These are phyloP conservation scores for Thalassoma bifasciatum DNA, from an alignment of 2,113 vertebrate species.

Conservation along the genomic window DNA sequence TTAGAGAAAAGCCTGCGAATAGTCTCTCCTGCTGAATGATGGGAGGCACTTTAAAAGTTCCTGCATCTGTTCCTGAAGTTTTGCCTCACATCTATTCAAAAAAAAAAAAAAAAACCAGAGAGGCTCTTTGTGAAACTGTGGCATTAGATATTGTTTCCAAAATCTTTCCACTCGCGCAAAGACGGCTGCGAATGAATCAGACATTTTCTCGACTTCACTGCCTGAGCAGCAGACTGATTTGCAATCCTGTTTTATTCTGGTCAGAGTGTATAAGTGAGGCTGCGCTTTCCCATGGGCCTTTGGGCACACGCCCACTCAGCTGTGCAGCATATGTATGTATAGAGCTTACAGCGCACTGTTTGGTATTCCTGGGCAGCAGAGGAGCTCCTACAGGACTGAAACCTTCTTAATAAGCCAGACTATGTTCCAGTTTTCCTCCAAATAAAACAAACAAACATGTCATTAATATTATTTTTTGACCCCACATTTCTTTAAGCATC, in stretches of 20 bases:
- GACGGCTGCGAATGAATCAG: slow-evolving; percentile 42
- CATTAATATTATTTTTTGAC: slow-evolving; percentile 5
- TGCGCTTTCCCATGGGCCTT: slow-evolving; percentile 48
- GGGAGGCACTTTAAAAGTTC: slow-evolving; percentile 25
- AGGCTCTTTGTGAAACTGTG: slow-evolving; percentile 10
- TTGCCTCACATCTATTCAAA: slow-evolving; percentile 14
- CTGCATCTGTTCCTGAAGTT: slow-evolving; percentile 8
- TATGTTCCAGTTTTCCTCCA: background rate
- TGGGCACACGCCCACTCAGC: slow-evolving; percentile 60
- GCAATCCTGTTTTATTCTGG: slow-evolving; percentile 48
- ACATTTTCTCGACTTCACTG: slow-evolving; percentile 38
- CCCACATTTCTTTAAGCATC: background rate
- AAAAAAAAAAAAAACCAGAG: background rate
- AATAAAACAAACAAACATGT: background rate
- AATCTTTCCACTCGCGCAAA: slow-evolving; percentile 32
- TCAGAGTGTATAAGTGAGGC: slow-evolving; percentile 50
- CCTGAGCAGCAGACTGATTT: slow-evolving; percentile 59
- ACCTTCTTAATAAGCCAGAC: slow-evolving; percentile 14
- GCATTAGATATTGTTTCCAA: slow-evolving; percentile 33
- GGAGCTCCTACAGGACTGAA: slow-evolving; percentile 27
- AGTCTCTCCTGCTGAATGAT: slow-evolving; percentile 34
- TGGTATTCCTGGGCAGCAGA: slow-evolving; percentile 43
- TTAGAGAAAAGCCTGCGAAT: slow-evolving; percentile 21
- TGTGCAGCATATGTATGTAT: slow-evolving; percentile 49
- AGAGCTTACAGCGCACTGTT: slow-evolving; percentile 14